Base-by-base conservation (phyloP, 1,140 invertebrate species). In the Heliconius nattereri region DNA sequence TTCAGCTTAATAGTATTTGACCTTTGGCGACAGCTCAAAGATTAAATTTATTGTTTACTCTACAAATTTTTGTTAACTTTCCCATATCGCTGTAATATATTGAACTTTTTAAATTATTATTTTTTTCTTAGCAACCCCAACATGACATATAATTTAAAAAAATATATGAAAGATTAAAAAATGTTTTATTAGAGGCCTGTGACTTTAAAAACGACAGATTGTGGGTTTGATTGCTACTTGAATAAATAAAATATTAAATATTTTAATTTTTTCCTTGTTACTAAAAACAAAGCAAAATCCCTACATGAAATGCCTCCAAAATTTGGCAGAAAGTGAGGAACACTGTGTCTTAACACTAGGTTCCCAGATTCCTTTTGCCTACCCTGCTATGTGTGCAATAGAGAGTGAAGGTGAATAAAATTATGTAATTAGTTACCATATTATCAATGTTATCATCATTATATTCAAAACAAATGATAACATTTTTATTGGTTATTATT, bases 21-120 rank as follows among this genome's bases (percentile, higher is more conserved):
- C 60, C 60, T 66, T 66, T 66, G 60, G 60, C 60, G 60, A 29
- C 29, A 66, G n/a, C 60, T 26, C 60, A 66, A 29, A 29, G 54
- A 60, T 60, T 16, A 6, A 66, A 11, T 66, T 29, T 13, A 66
- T 66, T 16, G 3, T 9, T 66, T 29, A 26, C n/a, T 20, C 1
- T 11, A 26, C 26, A 26, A 9, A 6, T 66, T 66, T 66, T 66
- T 66, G 26, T 11, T 66, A 29, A 23, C 11, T 26, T 13, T 26
- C 3, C 23, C 26, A 29, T 45, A 45, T 45, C 40, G 40, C 8
- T 57, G 9, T 11, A 3, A 9, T 57, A 57, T 20, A 54, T n/a
- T 8, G 8, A 16, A 45, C 40, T 45, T 40, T 2, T 45, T 16
- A 45, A 45, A 45, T 45, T 13, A 45, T 45, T 45, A 40, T 40